A percentile compares a stretch with the other conserved stretches of the same genome.
phyloP scores from a whole-genome alignment of 2,888 invertebrate species.

The Watsonalla binaria region DNA sequence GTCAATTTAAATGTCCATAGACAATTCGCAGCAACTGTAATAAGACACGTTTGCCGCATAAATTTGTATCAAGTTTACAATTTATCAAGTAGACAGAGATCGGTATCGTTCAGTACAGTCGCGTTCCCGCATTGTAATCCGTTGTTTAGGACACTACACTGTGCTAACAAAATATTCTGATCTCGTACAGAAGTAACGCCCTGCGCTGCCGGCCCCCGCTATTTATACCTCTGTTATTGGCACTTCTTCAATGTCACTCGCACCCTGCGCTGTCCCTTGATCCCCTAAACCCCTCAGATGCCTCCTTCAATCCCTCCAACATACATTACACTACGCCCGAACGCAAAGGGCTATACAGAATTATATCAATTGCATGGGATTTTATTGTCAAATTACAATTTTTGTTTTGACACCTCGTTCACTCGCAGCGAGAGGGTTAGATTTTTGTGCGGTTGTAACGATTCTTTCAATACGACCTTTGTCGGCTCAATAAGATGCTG shows the following conservation, averaged over 20 bases:
- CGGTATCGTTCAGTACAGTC: conserved; percentile 49
- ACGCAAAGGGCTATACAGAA: conserved; percentile 68
- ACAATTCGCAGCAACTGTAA: conserved; percentile 21
- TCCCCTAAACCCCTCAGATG: conserved; percentile 53
- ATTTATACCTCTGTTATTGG: conserved; percentile 79
- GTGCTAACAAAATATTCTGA: conserved; percentile 73
- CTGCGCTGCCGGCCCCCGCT: conserved; percentile 68
- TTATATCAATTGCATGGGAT: conserved; percentile 71
- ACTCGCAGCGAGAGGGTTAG: conserved; percentile 36
- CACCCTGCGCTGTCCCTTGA: conserved; percentile 71
- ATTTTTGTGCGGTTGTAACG: not conserved
- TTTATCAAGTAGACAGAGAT: conserved; percentile 61
- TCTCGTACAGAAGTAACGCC: conserved; percentile 76
- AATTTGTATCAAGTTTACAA: conserved; percentile 55
- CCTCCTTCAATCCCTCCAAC: conserved; percentile 55
- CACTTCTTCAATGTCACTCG: conserved; percentile 80
- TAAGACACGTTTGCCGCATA: conserved; percentile 42
- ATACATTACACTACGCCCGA: conserved; percentile 71
- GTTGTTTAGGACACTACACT: conserved; percentile 64
- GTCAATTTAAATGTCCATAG: not conserved
- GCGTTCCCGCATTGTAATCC: conserved; percentile 73
- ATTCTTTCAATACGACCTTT: conserved; percentile 4
- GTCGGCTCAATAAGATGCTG: conserved; percentile 38
- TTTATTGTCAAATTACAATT: conserved; percentile 68
- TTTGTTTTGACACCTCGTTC: conserved; percentile 58